phyloP scores from a whole-genome alignment of 2,888 invertebrate genomes.

The Eupithecia tripunctaria region DNA sequence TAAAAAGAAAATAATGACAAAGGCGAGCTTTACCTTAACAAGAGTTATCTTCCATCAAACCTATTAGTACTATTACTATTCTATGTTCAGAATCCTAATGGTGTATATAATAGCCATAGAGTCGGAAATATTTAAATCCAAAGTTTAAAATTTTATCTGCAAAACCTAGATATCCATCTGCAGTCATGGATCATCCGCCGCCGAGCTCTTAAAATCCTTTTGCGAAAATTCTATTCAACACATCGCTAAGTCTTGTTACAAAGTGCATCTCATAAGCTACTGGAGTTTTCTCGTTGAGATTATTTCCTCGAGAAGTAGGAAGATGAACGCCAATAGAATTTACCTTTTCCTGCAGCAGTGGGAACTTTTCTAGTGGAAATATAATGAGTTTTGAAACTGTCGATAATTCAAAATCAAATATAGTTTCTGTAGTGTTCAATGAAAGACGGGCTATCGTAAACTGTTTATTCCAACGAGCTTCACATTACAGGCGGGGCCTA shows the following conservation, averaged over 20 bases:
- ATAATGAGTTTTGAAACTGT: too few relatives aligned
- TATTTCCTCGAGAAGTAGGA: conserved; percentile 1
- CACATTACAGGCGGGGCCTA: too few relatives aligned
- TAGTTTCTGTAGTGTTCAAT: too few relatives aligned
- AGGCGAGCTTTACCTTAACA: too few relatives aligned
- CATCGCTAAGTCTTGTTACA: conserved; percentile 25
- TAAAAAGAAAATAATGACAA: too few relatives aligned
- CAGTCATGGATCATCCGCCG: conserved; percentile 1
- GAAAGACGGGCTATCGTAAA: too few relatives aligned
- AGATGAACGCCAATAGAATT: not conserved
- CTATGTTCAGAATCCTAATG: too few relatives aligned
- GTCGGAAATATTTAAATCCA: not conserved
- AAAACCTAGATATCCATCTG: not conserved
- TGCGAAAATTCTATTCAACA: conserved; percentile 20
- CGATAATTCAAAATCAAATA: too few relatives aligned
- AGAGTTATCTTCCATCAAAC: too few relatives aligned
- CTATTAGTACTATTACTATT: too few relatives aligned
- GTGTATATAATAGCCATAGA: too few relatives aligned
- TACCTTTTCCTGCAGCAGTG: not conserved
- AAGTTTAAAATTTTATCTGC: not conserved
- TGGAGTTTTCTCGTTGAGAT: conserved; percentile 2
- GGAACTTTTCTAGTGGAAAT: not conserved
- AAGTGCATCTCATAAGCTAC: conserved; percentile 28
- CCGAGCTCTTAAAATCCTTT: conserved; percentile 13
- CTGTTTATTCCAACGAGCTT: too few relatives aligned